Evolutionary conservation across 2,888 invertebrate genomes (phyloP).

Genomic region (Gastrophysa polygoni): DNA sequence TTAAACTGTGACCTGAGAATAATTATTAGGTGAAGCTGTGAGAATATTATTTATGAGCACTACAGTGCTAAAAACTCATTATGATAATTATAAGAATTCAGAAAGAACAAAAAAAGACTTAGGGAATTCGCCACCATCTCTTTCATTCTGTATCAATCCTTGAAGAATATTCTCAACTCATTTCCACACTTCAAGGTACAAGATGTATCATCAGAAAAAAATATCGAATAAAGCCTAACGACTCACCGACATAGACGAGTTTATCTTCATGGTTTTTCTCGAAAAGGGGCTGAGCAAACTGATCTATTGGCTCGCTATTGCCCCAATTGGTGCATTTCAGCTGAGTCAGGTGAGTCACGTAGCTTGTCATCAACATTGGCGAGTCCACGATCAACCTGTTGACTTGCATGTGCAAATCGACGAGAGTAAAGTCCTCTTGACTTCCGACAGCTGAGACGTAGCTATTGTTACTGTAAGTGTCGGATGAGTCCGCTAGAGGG

Average conservation of each 20-base stretch:
- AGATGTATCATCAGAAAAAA: too few relatives aligned
- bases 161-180: too few relatives aligned
- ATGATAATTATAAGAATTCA: too few relatives aligned
- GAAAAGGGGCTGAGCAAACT: slow-evolving; percentile 81
- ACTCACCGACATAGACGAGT: slow-evolving; percentile 73
- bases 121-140: too few relatives aligned
- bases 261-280: slow-evolving; percentile 76
- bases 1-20: too few relatives aligned
- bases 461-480: slow-evolving; percentile 83
- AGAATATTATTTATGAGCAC: too few relatives aligned
- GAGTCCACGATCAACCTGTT: slow-evolving; percentile 87
- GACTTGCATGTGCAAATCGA: slow-evolving; percentile 93
- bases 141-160: too few relatives aligned
- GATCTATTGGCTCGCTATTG: slow-evolving; percentile 72
- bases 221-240: too few relatives aligned
- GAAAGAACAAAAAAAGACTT: too few relatives aligned
- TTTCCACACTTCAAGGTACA: too few relatives aligned
- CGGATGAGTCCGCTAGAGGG: slow-evolving; percentile 64
- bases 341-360: slow-evolving; percentile 90
- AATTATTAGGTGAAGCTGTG: too few relatives aligned
- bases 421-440: slow-evolving; percentile 89
- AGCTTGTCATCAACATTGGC: slow-evolving; percentile 92
- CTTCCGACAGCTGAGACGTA: slow-evolving; percentile 91
- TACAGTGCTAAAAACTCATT: too few relatives aligned
- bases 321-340: slow-evolving; percentile 77